These are phyloP conservation scores for Musca domestica DNA, from an alignment of 1,140 invertebrate genomes.

Conservation along the genomic window DNA sequence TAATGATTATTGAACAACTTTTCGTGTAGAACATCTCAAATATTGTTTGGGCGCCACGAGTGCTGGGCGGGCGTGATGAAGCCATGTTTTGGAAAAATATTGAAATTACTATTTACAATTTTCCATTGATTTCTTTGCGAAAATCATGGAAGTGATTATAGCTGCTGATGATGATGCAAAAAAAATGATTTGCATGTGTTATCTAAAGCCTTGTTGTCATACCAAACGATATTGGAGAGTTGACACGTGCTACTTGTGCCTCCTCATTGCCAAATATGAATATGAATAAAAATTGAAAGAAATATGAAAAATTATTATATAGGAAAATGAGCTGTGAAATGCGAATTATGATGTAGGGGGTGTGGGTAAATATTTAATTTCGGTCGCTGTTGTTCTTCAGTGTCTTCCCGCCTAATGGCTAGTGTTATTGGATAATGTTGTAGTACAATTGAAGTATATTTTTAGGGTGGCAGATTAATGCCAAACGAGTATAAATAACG, in stretches of 20 bases:
- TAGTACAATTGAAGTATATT: conserved; percentile 13
- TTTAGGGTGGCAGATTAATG: conserved; percentile 1
- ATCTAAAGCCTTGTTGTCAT: background rate
- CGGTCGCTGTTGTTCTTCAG: background rate
- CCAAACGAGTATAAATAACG: too few relatives aligned
- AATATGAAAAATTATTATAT: conserved; percentile 1
- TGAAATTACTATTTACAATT: background rate
- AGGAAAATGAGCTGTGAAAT: too few relatives aligned
- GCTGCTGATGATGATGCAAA: background rate
- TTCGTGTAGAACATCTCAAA: too few relatives aligned
- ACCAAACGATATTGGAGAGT: too few relatives aligned
- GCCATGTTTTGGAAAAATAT: background rate
- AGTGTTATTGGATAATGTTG: conserved; percentile 9
- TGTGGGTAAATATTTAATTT: conserved; percentile 3
- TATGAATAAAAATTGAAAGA: background rate
- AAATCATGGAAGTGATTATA: background rate
- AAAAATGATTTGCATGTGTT: conserved; percentile 8
- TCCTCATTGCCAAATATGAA: too few relatives aligned
- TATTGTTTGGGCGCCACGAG: too few relatives aligned
- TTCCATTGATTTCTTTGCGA: too few relatives aligned
- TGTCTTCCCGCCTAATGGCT: background rate
- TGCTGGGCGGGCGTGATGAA: too few relatives aligned
- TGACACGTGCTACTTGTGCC: background rate
- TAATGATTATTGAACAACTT: conserved; percentile 3
- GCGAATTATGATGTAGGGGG: too few relatives aligned